Percentiles rank a stretch among this genome's conserved stretches.
phyloP scores from a whole-genome alignment of 2,888 invertebrate species.

The Eulithis prunata region DNA sequence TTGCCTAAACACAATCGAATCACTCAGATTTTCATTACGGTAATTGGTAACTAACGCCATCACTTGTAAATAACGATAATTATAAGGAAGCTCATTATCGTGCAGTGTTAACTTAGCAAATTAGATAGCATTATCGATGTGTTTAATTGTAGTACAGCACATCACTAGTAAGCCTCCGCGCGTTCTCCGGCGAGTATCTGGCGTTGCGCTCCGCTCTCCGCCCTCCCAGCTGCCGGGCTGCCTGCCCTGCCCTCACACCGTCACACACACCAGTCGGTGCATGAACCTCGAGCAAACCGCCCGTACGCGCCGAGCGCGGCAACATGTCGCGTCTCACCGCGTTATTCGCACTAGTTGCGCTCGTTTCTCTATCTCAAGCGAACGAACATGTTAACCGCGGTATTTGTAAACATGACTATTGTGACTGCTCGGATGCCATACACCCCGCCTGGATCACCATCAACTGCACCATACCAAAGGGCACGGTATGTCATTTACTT shows the following conservation, averaged over 20 bases:
- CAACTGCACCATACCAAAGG: constrained; percentile 85
- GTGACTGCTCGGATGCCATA: constrained; percentile 84
- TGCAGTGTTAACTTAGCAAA: constrained; percentile 51
- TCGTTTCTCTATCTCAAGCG: constrained; percentile 58
- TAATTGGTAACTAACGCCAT: not conserved
- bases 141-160: constrained; percentile 66
- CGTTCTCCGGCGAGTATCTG: constrained; percentile 7
- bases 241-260: not conserved
- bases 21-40: not conserved
- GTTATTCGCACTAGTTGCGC: constrained; percentile 82
- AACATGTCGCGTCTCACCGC: constrained; percentile 67
- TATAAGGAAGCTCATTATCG: constrained; percentile 19
- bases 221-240: constrained; percentile 25
- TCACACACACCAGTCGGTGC: constrained; percentile 58
- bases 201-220: constrained; percentile 27
- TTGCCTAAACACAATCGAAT: not conserved
- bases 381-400: constrained; percentile 47
- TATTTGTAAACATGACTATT: constrained; percentile 82
- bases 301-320: constrained; percentile 66
- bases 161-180: constrained; percentile 55
- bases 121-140: constrained; percentile 67
- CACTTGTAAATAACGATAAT: constrained; percentile 40
- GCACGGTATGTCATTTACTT: constrained; percentile 77
- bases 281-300: constrained; percentile 60
- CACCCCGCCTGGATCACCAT: constrained; percentile 85